Evolutionary conservation across 23 tunicate genomes (phyloP), one percentile per base, ranked within the genome.

Genomic region (Corella eumyota): DNA sequence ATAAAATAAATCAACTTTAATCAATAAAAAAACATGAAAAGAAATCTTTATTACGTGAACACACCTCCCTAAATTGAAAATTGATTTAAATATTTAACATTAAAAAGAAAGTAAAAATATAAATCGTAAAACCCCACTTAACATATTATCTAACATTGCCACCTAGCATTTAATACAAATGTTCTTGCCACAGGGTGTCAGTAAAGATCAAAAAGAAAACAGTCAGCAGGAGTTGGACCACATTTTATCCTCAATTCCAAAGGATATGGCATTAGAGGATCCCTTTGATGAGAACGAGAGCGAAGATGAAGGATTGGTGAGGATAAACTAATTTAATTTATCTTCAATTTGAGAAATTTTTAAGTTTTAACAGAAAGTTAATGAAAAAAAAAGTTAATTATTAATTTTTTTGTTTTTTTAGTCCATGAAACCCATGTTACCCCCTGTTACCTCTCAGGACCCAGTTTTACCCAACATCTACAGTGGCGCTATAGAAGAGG

Each of bases 241-340:
- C 30, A 27, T 74, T 40, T 50, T 66, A 13, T 46, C 68, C 5
- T 20, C 63, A 4, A 37, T 37, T 34, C 61, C 69, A 17, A 24
- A 44, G 22, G 73, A 48, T 3, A 57, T 38, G 49, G 62, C 77
- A 56, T 63, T 88, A 4, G 88, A 72, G 36, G 96, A 88, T 30
- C 80, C 87, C 0, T 88, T 88, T 45, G 96, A 88, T 40, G 96
- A 88, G 3, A n/a, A n/a, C n/a, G n/a, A n/a, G n/a, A 88, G 88
- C 48, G 90, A 88, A 25, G 96, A 88, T 34, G 96, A 88, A 45
- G 85, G 74, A 32, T 52, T 80, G 81, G 64, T 67, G 45, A 48
- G 62, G 47, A 30, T 20, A n/a, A n/a, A 9, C 5, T 17, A 49
- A 44, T 38, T 34, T 60, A 30, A 29, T n/a, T 3, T 60, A 5